Base-by-base conservation (phyloP, 2,113 vertebrate species). In the Cyanistes caeruleus region DNA sequence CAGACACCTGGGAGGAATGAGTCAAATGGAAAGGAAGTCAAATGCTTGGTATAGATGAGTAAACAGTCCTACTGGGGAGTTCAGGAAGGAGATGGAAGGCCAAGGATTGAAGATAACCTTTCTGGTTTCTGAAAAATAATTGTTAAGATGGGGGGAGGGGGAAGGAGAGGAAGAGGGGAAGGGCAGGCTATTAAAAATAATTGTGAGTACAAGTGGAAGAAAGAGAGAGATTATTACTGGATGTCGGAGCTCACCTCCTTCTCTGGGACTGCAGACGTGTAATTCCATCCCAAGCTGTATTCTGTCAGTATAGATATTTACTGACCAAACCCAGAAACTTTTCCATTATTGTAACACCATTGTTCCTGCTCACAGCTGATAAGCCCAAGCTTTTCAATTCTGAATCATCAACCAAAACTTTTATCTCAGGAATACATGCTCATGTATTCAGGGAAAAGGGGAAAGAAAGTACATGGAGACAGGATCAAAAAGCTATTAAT, bases 1-100 rank as follows among this genome's bases (percentile, higher is more conserved):
- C 35, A 74, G 63, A 37, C 21, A 52, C 39, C 65, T 84, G 56
- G 48, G 30, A 94, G 28, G 33, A 73, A 65, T 88, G 63, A 96
- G 51, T 94, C 90, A 80, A 87, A 83, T 79, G 91, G 80, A 90
- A 96, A 92, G 19, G 39, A 89, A 78, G 37, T 89, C 43, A 89
- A 95, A 62, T 75, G 48, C 15, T 86, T 5, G 2, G 59, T 56
- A 68, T 24, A 72, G 35, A 93, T 90, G 72, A 88, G 72, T 84
- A 88, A 94, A 75, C 22, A 31, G 17, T 53, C 53, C 46, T 79
- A 5, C 12, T 13, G 48, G 39, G 30, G 17, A 58, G 16, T 63
- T 65, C 48, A 90, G 79, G 46, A 73, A 77, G 51, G 68, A 91
- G 8, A 51, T 25, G 16, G 35, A 90, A 77, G 39, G 48, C 63